Percentiles rank a stretch among this genome's conserved stretches.
Conservation (phyloP, 30 jellyfish, hydroid and myxozoan species). For the Morbakka virulenta region DNA sequence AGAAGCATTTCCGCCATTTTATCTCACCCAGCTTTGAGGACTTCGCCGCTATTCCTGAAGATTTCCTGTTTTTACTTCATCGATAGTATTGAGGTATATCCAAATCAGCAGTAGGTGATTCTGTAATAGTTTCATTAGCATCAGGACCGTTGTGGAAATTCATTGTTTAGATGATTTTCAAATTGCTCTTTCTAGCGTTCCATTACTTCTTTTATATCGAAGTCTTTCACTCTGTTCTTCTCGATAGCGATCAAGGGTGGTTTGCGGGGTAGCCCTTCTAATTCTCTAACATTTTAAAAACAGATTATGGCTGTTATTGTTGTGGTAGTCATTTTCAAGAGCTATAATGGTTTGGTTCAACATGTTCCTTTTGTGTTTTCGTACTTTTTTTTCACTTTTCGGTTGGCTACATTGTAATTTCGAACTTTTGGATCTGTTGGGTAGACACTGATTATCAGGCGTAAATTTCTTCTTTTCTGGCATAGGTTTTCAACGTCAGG, state of each 20-base stretch:
- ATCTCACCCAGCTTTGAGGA: slow-evolving; percentile 38
- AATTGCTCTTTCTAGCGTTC: background rate
- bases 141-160: background rate
- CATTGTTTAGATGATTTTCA: background rate
- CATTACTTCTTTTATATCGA: background rate
- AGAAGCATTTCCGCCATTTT: slow-evolving; percentile 31
- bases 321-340: background rate
- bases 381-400: background rate
- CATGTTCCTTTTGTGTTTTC: background rate
- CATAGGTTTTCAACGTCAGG: too few relatives aligned
- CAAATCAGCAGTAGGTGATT: background rate
- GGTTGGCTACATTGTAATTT: background rate
- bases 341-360: background rate
- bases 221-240: background rate
- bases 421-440: too few relatives aligned
- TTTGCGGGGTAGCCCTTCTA: background rate
- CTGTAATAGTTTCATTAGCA: background rate
- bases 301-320: background rate
- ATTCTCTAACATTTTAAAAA: background rate
- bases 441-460: too few relatives aligned
- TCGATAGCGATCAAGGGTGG: background rate
- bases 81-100: background rate
- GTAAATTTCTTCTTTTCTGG: too few relatives aligned
- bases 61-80: too few relatives aligned
- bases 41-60: slow-evolving; percentile 14